Evolutionary conservation across 2,113 vertebrate species (phyloP).

Genomic region (Hyperopisus bebe): DNA sequence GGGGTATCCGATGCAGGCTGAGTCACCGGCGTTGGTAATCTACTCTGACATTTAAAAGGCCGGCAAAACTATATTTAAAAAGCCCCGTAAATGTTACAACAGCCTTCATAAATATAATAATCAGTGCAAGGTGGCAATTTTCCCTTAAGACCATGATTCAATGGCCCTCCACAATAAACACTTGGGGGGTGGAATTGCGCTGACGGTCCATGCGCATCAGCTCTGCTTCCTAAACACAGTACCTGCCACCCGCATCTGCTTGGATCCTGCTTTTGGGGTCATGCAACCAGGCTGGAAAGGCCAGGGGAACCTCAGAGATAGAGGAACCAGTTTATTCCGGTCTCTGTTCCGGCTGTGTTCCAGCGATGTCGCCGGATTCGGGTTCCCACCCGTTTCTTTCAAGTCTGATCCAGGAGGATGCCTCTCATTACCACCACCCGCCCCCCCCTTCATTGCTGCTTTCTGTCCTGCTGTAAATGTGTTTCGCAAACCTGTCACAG

Average conservation of each 20-base stretch:
- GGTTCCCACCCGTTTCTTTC: background rate
- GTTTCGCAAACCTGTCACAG: background rate
- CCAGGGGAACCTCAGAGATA: background rate
- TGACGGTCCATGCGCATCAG: background rate
- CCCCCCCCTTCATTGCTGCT: background rate
- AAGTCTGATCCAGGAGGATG: background rate
- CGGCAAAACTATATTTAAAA: conserved; percentile 27
- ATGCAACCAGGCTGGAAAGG: background rate
- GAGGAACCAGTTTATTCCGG: background rate
- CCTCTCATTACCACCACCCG: background rate
- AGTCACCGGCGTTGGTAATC: conserved; percentile 25
- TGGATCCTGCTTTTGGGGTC: background rate
- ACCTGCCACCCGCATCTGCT: background rate
- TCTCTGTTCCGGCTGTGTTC: background rate
- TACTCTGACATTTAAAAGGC: conserved; percentile 38
- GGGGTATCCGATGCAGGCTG: conserved; percentile 33
- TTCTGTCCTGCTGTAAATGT: background rate
- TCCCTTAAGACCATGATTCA: background rate
- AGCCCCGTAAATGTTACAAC: background rate
- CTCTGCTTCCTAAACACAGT: background rate
- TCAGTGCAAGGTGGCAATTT: background rate
- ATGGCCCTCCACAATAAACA: background rate
- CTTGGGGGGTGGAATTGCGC: background rate
- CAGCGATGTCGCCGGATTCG: background rate
- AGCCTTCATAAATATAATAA: background rate